Percentiles rank a stretch among this genome's conserved stretches.
phyloP scores from a whole-genome alignment of 2,888 invertebrate species.

The Drosophila buzzatii region DNA sequence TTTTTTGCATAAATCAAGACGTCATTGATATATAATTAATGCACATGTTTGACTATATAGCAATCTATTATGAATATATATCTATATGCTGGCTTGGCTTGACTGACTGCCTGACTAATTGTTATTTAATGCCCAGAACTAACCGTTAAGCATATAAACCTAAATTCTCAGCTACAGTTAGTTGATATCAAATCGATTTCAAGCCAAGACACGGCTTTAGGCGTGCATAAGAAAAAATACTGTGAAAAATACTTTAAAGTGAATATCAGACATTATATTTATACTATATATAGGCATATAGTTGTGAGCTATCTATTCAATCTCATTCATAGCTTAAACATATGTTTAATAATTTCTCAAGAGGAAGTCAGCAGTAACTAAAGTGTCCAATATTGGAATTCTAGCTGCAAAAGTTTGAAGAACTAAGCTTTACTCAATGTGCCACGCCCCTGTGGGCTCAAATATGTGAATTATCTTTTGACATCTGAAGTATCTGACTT shows the following conservation, averaged over 20 bases:
- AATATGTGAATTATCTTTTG: too few relatives aligned
- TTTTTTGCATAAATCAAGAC: constrained; percentile 48
- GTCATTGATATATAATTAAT: constrained; percentile 61
- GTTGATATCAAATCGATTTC: background rate
- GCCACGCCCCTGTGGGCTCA: too few relatives aligned
- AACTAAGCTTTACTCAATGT: too few relatives aligned
- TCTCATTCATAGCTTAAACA: too few relatives aligned
- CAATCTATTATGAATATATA: background rate
- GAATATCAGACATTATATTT: background rate
- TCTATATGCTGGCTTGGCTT: background rate
- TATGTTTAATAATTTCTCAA: too few relatives aligned
- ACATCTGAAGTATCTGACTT: too few relatives aligned
- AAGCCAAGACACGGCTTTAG: background rate
- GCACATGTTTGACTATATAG: background rate
- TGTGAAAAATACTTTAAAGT: background rate
- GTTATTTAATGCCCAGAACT: background rate
- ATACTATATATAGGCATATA: background rate
- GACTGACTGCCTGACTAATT: constrained; percentile 4
- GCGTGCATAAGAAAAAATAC: too few relatives aligned
- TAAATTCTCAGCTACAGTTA: constrained; percentile 8
- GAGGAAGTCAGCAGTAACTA: too few relatives aligned
- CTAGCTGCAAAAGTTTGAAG: too few relatives aligned
- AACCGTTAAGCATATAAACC: constrained; percentile 3
- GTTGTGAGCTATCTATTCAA: too few relatives aligned
- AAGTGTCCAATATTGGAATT: too few relatives aligned